A percentile compares a stretch with the other conserved stretches of the same genome.
These are phyloP conservation scores for Myotis vivesi DNA, from an alignment of 2,797 vertebrate species.

Conservation along the genomic window DNA sequence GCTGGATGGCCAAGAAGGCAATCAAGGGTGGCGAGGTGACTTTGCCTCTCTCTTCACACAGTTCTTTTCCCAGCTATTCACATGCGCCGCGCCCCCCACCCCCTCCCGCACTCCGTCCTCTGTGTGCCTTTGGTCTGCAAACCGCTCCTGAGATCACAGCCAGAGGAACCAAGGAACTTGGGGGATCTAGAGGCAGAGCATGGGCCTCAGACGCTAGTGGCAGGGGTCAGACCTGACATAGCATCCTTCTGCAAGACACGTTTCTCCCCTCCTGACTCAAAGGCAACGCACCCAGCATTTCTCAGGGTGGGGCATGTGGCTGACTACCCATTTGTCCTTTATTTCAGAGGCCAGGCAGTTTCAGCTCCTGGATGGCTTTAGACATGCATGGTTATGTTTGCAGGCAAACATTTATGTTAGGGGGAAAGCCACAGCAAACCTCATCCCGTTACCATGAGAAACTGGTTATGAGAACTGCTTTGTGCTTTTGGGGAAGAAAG, in stretches of 20 bases:
- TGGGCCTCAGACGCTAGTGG: background rate
- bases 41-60: background rate
- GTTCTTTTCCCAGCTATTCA: background rate
- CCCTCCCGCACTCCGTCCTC: background rate
- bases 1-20: background rate
- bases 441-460: background rate
- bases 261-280: background rate
- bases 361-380: conserved; percentile 1
- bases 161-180: background rate
- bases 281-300: background rate
- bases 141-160: background rate
- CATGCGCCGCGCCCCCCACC: background rate
- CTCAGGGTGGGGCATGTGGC: background rate
- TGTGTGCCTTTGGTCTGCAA: conserved; percentile 10
- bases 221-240: background rate
- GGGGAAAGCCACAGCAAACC: background rate
- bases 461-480: conserved; percentile 9
- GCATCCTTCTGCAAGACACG: background rate
- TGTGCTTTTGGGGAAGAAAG: background rate
- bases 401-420: background rate
- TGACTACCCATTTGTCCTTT: background rate
- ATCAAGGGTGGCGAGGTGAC: conserved; percentile 24
- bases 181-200: background rate
- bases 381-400: background rate
- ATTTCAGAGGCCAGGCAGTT: background rate